Base-by-base conservation (phyloP, 1,140 invertebrate genomes). In the Trichoplusia ni region DNA sequence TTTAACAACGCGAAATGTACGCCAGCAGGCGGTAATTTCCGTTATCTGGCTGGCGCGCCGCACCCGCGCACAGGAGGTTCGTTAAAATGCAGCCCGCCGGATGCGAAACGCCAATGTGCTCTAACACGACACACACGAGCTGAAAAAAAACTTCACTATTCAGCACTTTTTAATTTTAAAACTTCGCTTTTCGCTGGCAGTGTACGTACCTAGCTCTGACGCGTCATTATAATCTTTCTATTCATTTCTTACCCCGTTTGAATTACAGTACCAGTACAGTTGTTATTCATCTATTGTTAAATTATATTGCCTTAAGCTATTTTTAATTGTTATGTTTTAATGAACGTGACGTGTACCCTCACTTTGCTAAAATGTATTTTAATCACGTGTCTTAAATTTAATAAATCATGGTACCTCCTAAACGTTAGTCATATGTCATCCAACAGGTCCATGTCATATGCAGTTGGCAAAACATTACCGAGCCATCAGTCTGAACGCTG, bases 161-260 rank as follows among this genome's bases (percentile, higher is more conserved):
- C 80, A 84, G 71, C 75, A 73, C 64, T 77, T 84, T 84, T 83
- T 82, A 80, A 82, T 80, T 82, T 78, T 73, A 78, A 80, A 81
- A 74, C 73, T 71, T 59, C 56, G 54, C 46, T 60, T 58, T 69
- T 62, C 69, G 63, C 64, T 71, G 64, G 73, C 67, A 65, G 67
- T 75, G 73, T 71, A 49, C 42, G n/a, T n/a, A n/a, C n/a, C n/a
- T n/a, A n/a, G n/a, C 58, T 67, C 68, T 73, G 18, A 60, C 60
- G 46, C 44, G 27, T 66, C 64, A 46, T 60, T 65, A 49, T 59
- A 13, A 29, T 53, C 31, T 31, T n/a, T 25, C 37, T 58, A 58
- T 58, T 42, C 38, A 58, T 31, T 44, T 23, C 25, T 31, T n/a
- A n/a, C n/a, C n/a, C n/a, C n/a, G n/a, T n/a, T n/a, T n/a, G n/a